Evolutionary conservation across 2,888 invertebrate species (phyloP), one percentile per base, ranked within the genome.

Genomic region (Zootermopsis nevadensis): DNA sequence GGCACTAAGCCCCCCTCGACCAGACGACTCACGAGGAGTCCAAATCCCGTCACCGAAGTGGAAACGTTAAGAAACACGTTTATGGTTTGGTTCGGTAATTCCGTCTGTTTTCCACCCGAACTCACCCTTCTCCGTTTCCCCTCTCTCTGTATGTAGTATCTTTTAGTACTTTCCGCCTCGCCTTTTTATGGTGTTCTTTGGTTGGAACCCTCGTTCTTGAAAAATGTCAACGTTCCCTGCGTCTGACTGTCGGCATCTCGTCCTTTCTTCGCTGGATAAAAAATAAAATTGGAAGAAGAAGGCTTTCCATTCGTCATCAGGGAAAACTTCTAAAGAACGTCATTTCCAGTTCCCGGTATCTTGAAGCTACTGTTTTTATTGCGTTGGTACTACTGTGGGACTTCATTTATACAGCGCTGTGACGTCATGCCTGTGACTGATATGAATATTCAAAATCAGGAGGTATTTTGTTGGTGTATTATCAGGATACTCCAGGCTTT

Each of bases 221-320:
- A 79, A 79, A 79, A 79, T 79, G 79, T 60, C 66, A 79, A 31
- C 33, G 79, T 35, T 79, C 19, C 79, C 38, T 66, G 79, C 66
- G 55, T 35, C 38, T 79, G 79, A 79, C 79, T 35, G 35, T 79
- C 48, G 12, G 48, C 48, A 19, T 48, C 48, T 33, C 33, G 3
- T n/a, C n/a, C 33, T 19, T 31, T 69, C 30, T 30, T 0, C 33
- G 27, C 1, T n/a, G 66, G 66, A 33, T 12, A 24, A 33, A 33
- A 33, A 33, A 30, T 27, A 3, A n/a, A 22, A 1, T 69, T 19
- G 4, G 33, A 69, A 10, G 69, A 69, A 69, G 69, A 69, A 33
- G 69, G n/a, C 66, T 69, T 22, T 33, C 31, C 69, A 69, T 69
- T 69, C 69, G 33, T 69, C 69, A 69, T 15, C 12, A 22, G 27